phyloP scores from a whole-genome alignment of 2,797 vertebrate species.

The Heterohyrax brucei region DNA sequence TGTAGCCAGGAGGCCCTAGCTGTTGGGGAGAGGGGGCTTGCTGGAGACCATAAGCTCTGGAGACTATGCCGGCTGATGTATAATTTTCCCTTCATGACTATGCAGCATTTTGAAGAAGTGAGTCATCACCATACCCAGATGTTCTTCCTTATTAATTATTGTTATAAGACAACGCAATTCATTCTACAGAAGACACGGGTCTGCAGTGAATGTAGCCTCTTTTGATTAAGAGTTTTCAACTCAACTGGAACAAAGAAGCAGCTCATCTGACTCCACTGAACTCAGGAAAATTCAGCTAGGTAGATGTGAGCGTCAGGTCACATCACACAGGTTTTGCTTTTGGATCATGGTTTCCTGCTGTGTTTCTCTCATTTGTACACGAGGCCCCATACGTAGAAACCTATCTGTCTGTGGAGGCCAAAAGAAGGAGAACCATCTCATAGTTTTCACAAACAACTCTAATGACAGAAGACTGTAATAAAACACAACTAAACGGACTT shows the following conservation, averaged over 20 bases:
- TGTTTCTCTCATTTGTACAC: fast-evolving
- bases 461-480: background rate
- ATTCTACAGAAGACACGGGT: background rate
- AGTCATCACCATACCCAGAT: conserved; percentile 52
- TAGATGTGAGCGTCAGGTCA: background rate
- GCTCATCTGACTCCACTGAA: background rate
- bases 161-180: background rate
- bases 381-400: background rate
- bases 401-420: background rate
- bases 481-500: conserved; percentile 13
- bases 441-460: background rate
- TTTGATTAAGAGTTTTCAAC: conserved; percentile 57
- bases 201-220: background rate
- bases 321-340: background rate
- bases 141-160: conserved; percentile 73
- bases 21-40: fast-evolving
- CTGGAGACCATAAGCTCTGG: background rate
- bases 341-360: background rate
- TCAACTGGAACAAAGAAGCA: background rate
- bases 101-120: conserved; percentile 73
- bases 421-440: background rate
- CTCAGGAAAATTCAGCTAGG: background rate
- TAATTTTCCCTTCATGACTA: conserved; percentile 42
- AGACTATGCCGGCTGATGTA: background rate
- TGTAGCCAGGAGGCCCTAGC: background rate